Conservation (phyloP, 2,888 invertebrate species). For the Chrysolina haemoptera region DNA sequence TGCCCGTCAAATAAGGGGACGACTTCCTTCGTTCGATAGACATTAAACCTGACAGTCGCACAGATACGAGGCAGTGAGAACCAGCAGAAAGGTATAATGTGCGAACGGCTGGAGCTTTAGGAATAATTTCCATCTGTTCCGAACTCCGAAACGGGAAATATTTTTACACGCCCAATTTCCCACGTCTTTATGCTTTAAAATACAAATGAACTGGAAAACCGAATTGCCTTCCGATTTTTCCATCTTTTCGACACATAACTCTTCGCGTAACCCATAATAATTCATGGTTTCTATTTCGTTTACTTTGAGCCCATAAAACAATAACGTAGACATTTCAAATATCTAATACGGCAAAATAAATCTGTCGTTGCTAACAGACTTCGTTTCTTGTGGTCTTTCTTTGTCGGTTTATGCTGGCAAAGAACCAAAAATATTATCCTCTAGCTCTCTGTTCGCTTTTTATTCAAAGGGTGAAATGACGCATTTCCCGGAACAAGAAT, state of each 20-base stretch:
- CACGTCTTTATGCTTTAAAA: slow-evolving; percentile 32
- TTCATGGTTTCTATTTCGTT: slow-evolving; percentile 42
- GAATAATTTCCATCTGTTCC: slow-evolving; percentile 34
- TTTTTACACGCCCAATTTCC: slow-evolving; percentile 38
- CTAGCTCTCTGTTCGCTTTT: slow-evolving; percentile 28
- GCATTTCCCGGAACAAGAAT: slow-evolving; percentile 28
- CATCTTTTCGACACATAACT: slow-evolving; percentile 29
- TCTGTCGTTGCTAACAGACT: slow-evolving; percentile 35
- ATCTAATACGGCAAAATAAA: slow-evolving; percentile 46
- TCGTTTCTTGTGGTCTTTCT: slow-evolving; percentile 33
- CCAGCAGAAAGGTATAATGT: slow-evolving; percentile 18
- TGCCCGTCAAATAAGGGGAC: slow-evolving; percentile 7
- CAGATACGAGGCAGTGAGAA: slow-evolving; percentile 18
- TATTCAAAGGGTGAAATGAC: slow-evolving; percentile 34
- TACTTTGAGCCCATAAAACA: slow-evolving; percentile 45
- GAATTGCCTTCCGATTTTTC: slow-evolving; percentile 18
- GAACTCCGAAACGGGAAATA: slow-evolving; percentile 34
- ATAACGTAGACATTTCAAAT: slow-evolving; percentile 39
- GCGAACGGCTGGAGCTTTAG: slow-evolving; percentile 7
- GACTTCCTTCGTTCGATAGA: not conserved
- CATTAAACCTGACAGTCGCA: slow-evolving; percentile 17
- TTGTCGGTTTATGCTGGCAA: slow-evolving; percentile 35
- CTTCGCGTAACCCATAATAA: slow-evolving; percentile 34
- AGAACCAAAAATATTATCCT: slow-evolving; percentile 35
- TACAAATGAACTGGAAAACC: slow-evolving; percentile 45